Base-by-base conservation (phyloP, 2,888 invertebrate genomes). In the Notodonta dromedarius region DNA sequence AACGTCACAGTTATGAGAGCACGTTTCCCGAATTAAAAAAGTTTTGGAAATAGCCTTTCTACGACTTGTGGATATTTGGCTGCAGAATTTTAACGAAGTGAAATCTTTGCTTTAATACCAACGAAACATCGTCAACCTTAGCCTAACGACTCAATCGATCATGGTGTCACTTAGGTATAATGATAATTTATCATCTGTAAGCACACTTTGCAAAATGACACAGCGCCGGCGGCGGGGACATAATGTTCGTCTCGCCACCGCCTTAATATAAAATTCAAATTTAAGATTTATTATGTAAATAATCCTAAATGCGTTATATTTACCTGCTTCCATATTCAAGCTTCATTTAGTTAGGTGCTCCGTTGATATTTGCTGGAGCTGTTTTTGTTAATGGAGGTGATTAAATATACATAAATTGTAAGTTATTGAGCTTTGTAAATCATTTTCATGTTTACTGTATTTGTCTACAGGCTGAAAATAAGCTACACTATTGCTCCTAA, bases 161-260 rank as follows among this genome's bases (percentile, higher is more conserved):
- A 83, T 72, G 73, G 69, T 77, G 76, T 80, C 77, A 77, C 78
- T 81, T 77, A 77, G 72, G 80, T 76, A 75, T 83, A 82, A 84
- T 83, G 82, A 84, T 82, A 85, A 85, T 84, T 84, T 85, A 84
- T 85, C 82, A 83, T 83, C 76, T 76, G 75, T 69, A 75, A 79
- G 79, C 80, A 82, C 78, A 82, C 80, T 81, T 78, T 71, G 73
- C 74, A 77, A 78, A 82, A 79, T 77, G 60, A 55, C 62, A 69
- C 54, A 53, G 55, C 56, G 66, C 61, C 65, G 58, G 71, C 68
- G 70, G 70, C 65, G 60, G 62, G 64, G 71, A 71, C 76, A 76
- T 82, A 78, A 82, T 76, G 72, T 71, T 73, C 71, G 54, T 61
- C 56, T 63, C 63, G 48, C 73, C 57, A 67, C 65, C 70, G 72